Conservation (phyloP, 2,113 vertebrate species). For the Antechinus flavipes region DNA sequence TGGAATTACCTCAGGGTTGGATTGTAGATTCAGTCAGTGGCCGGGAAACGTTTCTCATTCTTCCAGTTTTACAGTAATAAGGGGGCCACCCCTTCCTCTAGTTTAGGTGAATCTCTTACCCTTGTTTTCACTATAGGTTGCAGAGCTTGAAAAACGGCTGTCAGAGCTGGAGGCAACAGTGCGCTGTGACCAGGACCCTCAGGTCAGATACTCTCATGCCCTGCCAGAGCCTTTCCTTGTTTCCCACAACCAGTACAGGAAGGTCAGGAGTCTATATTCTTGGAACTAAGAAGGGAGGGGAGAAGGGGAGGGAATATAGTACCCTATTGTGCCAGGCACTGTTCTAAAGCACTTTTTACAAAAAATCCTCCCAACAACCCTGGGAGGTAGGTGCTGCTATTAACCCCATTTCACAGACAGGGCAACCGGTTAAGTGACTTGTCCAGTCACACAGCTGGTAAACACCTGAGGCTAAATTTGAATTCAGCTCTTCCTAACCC, state of each 20-base stretch:
- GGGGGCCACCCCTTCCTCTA: not conserved
- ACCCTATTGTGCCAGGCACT: not conserved
- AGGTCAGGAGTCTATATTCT: not conserved
- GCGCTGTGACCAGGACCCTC: slow-evolving; percentile 91
- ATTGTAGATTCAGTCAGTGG: not conserved
- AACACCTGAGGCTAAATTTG: not conserved
- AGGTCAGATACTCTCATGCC: slow-evolving; percentile 83
- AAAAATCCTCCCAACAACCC: not conserved
- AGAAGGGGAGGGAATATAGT: not conserved
- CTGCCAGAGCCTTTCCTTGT: slow-evolving; percentile 3
- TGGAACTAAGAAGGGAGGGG: not conserved
- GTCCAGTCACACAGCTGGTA: not conserved
- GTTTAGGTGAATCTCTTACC: not conserved
- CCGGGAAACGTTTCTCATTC: slow-evolving; percentile 5
- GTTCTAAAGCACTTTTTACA: not conserved
- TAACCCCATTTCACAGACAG: not conserved
- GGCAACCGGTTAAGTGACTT: too few species aligned
- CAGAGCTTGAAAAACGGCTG: slow-evolving; percentile 94
- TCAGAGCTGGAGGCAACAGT: slow-evolving; percentile 92
- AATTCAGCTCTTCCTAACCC: not conserved
- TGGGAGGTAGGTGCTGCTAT: not conserved
- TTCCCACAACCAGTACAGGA: not conserved
- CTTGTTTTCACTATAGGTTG: slow-evolving; percentile 83
- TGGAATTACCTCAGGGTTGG: not conserved
- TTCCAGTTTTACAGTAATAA: not conserved